Evolutionary conservation across 2,888 invertebrate species (phyloP).

Genomic region (Chirona hameri): DNA sequence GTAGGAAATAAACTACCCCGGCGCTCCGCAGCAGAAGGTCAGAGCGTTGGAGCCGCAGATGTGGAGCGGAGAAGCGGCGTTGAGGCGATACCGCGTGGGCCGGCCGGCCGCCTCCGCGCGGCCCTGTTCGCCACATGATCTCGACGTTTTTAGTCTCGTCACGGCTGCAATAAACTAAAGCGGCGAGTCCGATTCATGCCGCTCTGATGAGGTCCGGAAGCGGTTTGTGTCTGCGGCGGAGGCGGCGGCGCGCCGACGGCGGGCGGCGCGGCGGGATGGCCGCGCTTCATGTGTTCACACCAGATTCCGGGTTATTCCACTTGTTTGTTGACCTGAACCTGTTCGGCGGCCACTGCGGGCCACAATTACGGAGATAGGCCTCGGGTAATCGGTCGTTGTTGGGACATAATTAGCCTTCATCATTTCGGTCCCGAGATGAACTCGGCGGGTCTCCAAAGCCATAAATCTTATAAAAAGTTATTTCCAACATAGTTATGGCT

Average conservation of each 20-base stretch:
- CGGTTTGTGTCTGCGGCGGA: not conserved
- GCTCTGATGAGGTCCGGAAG: not conserved
- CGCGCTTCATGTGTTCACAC: not conserved
- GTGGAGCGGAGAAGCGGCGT: not conserved
- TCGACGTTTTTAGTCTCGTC: not conserved
- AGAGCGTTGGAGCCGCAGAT: not conserved
- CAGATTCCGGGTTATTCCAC: conserved; percentile 10
- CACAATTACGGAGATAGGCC: conserved; percentile 3
- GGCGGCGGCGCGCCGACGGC: not conserved
- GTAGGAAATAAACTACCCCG: too few species aligned
- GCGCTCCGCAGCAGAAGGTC: too few species aligned
- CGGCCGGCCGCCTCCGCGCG: not conserved
- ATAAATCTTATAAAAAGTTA: conserved; percentile 27
- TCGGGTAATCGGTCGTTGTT: not conserved
- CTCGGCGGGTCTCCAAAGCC: not conserved
- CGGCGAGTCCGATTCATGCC: not conserved
- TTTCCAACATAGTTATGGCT: conserved; percentile 6
- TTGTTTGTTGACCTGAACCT: not conserved
- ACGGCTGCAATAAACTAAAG: not conserved
- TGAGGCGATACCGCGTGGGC: not conserved
- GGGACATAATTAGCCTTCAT: conserved; percentile 1
- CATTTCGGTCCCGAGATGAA: not conserved
- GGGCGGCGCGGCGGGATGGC: not conserved
- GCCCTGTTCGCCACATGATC: not conserved
- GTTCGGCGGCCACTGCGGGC: not conserved